A percentile compares a stretch with the other conserved stretches of the same genome.
Evolutionary conservation across 2,888 invertebrate species (phyloP).

Genomic region (Pseudoips prasinana): DNA sequence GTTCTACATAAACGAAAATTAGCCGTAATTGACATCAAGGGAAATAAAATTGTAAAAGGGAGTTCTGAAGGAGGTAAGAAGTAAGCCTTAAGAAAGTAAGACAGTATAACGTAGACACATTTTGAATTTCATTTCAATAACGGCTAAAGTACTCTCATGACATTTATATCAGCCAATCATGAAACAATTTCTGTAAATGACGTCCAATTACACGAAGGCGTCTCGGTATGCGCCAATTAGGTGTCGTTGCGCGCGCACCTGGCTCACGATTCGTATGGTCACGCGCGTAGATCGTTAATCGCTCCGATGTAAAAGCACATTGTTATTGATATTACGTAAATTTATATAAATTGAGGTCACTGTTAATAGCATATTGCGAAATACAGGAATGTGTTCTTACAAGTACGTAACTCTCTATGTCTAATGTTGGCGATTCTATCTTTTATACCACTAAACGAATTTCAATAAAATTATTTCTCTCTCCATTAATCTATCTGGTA

Average conservation of each 20-base stretch:
- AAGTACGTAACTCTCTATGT: conserved; percentile 11
- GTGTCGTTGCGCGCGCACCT: conserved; percentile 66
- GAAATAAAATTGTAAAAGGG: too few relatives aligned
- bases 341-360: conserved; percentile 42
- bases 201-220: conserved; percentile 72
- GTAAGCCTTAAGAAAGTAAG: too few relatives aligned
- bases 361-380: conserved; percentile 28
- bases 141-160: conserved; percentile 30
- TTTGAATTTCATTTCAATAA: conserved; percentile 2
- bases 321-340: conserved; percentile 42
- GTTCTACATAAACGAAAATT: too few relatives aligned
- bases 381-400: conserved; percentile 13
- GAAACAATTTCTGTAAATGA: conserved; percentile 67
- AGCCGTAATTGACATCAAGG: too few relatives aligned
- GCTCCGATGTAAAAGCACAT: conserved; percentile 46
- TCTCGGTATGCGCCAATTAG: conserved; percentile 74
- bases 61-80: too few relatives aligned
- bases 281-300: conserved; percentile 66
- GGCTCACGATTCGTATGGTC: conserved; percentile 69
- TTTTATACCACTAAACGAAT: too few relatives aligned
- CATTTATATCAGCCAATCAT: conserved; percentile 65
- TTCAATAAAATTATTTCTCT: too few relatives aligned
- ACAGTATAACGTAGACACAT: too few relatives aligned
- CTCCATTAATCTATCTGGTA: too few relatives aligned
- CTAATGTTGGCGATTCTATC: too few relatives aligned